These are phyloP conservation scores for Polyodon spathula DNA, from an alignment of 2,113 vertebrate species.

Conservation along the genomic window DNA sequence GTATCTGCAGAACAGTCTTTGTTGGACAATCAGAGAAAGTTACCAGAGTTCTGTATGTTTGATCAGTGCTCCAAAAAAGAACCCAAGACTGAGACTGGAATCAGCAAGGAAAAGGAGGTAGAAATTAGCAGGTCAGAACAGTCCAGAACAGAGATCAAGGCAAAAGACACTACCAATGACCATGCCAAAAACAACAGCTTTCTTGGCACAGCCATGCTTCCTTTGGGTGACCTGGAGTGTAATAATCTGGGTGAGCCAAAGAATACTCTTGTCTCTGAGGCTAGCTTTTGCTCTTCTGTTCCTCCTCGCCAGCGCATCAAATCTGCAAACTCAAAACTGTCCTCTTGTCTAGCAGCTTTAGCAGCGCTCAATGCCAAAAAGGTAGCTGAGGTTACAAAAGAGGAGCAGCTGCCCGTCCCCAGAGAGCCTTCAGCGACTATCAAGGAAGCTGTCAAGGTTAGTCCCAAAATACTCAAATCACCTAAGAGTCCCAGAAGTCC, in stretches of 20 bases:
- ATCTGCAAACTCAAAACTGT: conserved; percentile 74
- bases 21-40: conserved; percentile 55
- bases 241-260: conserved; percentile 47
- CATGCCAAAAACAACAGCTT: conserved; percentile 43
- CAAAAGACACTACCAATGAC: conserved; percentile 36
- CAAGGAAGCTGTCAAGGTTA: conserved; percentile 64
- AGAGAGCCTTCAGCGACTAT: conserved; percentile 52
- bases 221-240: conserved; percentile 43
- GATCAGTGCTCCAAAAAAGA: conserved; percentile 69
- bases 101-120: conserved; percentile 25
- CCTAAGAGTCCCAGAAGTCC: conserved; percentile 87
- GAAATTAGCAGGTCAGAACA: conserved; percentile 37
- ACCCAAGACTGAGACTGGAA: conserved; percentile 49
- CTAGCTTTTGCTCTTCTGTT: conserved; percentile 29
- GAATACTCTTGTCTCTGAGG: conserved; percentile 35
- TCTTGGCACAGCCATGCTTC: conserved; percentile 41
- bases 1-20: conserved; percentile 50
- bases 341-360: conserved; percentile 82
- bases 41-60: conserved; percentile 61
- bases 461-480: conserved; percentile 78
- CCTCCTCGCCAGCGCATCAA: conserved; percentile 64
- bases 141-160: conserved; percentile 31
- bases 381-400: conserved; percentile 55
- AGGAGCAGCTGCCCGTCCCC: conserved; percentile 45
- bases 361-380: conserved; percentile 82